Percentiles rank a stretch among this genome's conserved stretches.
These are phyloP conservation scores for Danio jaintianensis DNA, from an alignment of 2,797 vertebrate genomes.

Conservation along the genomic window DNA sequence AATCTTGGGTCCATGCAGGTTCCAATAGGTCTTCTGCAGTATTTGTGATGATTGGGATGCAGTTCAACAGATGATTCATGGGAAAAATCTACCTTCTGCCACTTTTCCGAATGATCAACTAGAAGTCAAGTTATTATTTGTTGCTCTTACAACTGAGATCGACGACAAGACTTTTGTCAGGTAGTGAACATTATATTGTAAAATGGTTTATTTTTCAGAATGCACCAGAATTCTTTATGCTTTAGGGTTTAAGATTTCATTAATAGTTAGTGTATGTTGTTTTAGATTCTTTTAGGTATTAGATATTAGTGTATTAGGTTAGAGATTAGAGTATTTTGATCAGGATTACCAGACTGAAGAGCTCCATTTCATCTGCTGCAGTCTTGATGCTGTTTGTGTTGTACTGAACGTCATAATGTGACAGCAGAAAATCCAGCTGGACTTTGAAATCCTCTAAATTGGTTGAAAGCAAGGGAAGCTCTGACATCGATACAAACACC, in stretches of 20 bases:
- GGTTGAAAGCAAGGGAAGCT: constrained; percentile 55
- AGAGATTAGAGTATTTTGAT: background rate
- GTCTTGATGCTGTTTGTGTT: constrained; percentile 68
- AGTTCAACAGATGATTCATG: no score
- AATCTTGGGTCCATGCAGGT: no score
- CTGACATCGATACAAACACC: constrained; percentile 24
- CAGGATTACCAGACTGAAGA: constrained; percentile 74
- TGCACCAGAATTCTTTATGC: background rate
- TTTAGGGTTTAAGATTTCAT: background rate
- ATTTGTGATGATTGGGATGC: no score
- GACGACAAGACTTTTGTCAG: no score
- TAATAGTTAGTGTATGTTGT: no score
- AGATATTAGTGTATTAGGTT: background rate
- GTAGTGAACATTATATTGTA: no score
- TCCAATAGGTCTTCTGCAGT: no score
- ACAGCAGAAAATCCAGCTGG: constrained; percentile 74
- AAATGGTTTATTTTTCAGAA: background rate
- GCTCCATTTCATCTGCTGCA: constrained; percentile 74
- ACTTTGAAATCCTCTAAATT: constrained; percentile 71
- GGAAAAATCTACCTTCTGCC: no score
- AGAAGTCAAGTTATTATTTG: no score
- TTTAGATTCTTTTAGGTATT: background rate
- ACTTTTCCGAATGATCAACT: no score
- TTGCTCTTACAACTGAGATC: no score
- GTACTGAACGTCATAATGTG: constrained; percentile 71